These are phyloP conservation scores for Otolemur garnettii DNA, from an alignment of 2,113 vertebrate species.

Conservation along the genomic window DNA sequence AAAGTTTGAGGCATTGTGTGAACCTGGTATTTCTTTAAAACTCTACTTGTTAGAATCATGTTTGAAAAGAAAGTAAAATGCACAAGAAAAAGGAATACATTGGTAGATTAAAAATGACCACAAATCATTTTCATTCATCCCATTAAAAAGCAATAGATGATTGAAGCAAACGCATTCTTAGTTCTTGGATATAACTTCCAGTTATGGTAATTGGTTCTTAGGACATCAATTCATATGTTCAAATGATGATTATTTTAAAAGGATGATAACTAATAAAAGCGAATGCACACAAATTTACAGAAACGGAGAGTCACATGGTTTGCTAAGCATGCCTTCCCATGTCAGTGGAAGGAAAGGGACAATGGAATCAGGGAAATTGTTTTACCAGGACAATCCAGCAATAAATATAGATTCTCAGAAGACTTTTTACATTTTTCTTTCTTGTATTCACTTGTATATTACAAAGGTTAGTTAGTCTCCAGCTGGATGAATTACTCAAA, in stretches of 20 bases:
- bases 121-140: not conserved
- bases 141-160: not conserved
- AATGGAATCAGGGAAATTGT: not conserved
- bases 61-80: not conserved
- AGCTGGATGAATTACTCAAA: not conserved
- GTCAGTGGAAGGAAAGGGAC: not conserved
- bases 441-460: not conserved
- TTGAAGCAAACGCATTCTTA: not conserved
- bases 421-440: not conserved
- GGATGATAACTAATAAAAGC: not conserved
- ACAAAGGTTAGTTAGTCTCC: not conserved
- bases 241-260: constrained; percentile 6
- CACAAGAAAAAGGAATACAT: not conserved
- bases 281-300: not conserved
- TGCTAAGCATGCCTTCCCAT: not conserved
- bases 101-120: not conserved
- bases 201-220: not conserved
- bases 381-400: not conserved
- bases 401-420: not conserved
- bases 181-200: not conserved
- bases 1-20: not conserved
- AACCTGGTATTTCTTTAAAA: constrained; percentile 13
- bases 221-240: not conserved
- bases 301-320: not conserved
- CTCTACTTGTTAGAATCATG: not conserved